phyloP scores from a whole-genome alignment of 2,888 invertebrate species.

The Polyploca ridens region DNA sequence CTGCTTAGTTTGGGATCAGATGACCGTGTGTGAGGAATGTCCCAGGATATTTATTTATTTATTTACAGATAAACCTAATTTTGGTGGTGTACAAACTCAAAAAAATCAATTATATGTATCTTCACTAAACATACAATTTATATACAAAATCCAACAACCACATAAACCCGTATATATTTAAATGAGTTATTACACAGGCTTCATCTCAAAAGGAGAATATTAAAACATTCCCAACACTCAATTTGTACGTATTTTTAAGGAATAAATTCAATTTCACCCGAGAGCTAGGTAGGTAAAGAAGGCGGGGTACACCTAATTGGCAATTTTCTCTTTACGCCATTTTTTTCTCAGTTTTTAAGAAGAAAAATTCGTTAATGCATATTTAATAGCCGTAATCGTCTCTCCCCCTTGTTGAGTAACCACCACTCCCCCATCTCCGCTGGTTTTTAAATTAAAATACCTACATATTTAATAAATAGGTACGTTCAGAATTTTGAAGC shows the following conservation, averaged over 20 bases:
- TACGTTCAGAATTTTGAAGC: no score
- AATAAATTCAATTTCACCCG: conserved; percentile 73
- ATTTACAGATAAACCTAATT: no score
- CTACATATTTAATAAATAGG: conserved; percentile 3
- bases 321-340: conserved; percentile 83
- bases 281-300: conserved; percentile 49
- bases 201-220: conserved; percentile 53
- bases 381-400: conserved; percentile 82
- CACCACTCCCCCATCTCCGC: conserved; percentile 42
- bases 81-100: no score
- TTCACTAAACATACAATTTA: conserved; percentile 10
- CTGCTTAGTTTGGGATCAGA: no score
- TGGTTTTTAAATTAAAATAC: conserved; percentile 42
- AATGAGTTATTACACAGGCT: conserved; percentile 53
- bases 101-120: no score
- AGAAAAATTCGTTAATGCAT: conserved; percentile 85
- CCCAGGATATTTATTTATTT: no score
- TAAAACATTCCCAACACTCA: conserved; percentile 65
- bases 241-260: conserved; percentile 76
- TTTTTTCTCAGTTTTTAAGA: conserved; percentile 78
- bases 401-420: conserved; percentile 59
- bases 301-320: conserved; percentile 63
- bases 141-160: conserved; percentile 28
- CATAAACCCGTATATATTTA: conserved; percentile 43
- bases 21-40: no score